phyloP scores from a whole-genome alignment of 2,113 vertebrate genomes.

The Albula goreensis region DNA sequence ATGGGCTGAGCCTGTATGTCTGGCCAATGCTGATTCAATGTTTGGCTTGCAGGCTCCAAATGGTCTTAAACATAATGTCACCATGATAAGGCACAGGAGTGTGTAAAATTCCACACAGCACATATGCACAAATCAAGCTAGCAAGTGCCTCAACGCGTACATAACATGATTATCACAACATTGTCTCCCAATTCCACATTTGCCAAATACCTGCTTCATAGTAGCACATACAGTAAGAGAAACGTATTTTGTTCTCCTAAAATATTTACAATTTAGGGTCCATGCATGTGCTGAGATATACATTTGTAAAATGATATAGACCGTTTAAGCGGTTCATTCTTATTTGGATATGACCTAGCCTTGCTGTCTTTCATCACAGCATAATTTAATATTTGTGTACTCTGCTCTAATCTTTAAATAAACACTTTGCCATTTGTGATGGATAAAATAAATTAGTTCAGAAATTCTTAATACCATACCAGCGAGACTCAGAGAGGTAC shows the following conservation, averaged over 20 bases:
- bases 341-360: not conserved
- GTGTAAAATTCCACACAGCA: no score
- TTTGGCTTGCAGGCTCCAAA: not conserved
- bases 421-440: not conserved
- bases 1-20: not conserved
- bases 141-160: not conserved
- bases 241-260: not conserved
- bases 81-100: constrained; percentile 23
- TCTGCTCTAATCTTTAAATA: constrained; percentile 15
- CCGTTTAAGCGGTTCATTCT: constrained; percentile 2
- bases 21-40: not conserved
- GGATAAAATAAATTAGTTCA: not conserved
- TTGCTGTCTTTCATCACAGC: not conserved
- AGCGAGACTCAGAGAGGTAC: not conserved
- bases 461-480: constrained; percentile 1
- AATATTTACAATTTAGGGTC: not conserved
- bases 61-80: constrained; percentile 26
- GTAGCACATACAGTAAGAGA: not conserved
- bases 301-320: not conserved
- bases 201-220: not conserved
- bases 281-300: not conserved
- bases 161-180: not conserved
- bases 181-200: not conserved
- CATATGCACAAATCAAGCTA: no score
- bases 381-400: not conserved